These are phyloP conservation scores for Notolepis coatsorum DNA, from an alignment of 2,797 vertebrate genomes.

Conservation along the genomic window DNA sequence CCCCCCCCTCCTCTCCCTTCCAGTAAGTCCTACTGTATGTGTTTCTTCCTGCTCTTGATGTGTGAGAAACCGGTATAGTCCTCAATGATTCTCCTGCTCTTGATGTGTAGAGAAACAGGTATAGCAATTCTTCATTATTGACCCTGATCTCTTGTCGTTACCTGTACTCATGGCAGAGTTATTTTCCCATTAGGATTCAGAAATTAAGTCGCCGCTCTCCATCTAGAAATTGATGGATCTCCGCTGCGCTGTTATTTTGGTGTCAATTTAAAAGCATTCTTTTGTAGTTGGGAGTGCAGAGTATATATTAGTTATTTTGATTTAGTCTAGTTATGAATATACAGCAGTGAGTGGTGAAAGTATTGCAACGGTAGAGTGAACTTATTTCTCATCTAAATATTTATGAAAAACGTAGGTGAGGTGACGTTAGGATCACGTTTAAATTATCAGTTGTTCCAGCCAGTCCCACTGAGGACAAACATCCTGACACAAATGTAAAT, in stretches of 20 bases:
- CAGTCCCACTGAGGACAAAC: not conserved
- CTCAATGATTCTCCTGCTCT: not conserved
- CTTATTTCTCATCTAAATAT: slow-evolving; percentile 8
- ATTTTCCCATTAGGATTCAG: slow-evolving; percentile 61
- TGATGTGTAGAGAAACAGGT: slow-evolving; percentile 61
- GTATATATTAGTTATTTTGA: slow-evolving; percentile 27
- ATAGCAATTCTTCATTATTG: slow-evolving; percentile 50
- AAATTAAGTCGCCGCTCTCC: slow-evolving; percentile 65
- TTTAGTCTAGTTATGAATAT: slow-evolving; percentile 40
- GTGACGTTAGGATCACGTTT: too few species aligned
- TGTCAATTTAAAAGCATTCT: slow-evolving; percentile 43
- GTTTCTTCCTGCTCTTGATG: slow-evolving; percentile 58
- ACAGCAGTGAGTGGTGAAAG: slow-evolving; percentile 17
- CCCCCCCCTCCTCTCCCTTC: slow-evolving; percentile 14
- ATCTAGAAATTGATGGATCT: slow-evolving; percentile 58
- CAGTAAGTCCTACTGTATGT: slow-evolving; percentile 50
- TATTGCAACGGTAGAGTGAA: slow-evolving; percentile 1
- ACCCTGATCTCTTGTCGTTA: slow-evolving; percentile 71
- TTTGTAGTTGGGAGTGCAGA: not conserved
- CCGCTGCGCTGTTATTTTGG: slow-evolving; percentile 45
- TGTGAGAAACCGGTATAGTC: slow-evolving; percentile 31
- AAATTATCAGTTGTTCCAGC: not conserved
- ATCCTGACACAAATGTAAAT: too few species aligned
- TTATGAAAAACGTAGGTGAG: not conserved
- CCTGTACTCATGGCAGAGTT: slow-evolving; percentile 59